Evolutionary conservation across 2,113 vertebrate genomes (phyloP).

Genomic region (Sapajus apella): DNA sequence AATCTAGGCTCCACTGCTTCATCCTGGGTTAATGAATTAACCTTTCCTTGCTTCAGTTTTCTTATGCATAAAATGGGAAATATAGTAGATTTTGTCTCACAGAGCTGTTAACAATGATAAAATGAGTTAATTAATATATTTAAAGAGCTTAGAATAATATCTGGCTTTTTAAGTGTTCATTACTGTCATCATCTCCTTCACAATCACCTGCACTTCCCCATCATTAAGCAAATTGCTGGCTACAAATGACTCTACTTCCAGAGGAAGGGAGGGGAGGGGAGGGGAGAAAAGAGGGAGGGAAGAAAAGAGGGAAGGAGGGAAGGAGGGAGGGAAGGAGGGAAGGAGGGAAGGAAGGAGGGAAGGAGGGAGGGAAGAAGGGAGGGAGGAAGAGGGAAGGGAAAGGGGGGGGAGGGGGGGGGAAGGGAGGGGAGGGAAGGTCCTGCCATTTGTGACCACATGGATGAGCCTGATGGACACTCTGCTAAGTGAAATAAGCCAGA

Average conservation of each 20-base stretch:
- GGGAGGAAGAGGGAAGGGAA: too few species aligned
- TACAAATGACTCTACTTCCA: neutral
- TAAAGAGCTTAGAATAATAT: neutral
- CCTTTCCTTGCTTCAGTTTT: neutral
- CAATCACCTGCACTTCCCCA: neutral
- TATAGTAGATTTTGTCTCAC: neutral
- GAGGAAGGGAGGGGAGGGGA: too few species aligned
- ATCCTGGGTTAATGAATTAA: neutral
- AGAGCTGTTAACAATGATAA: too few species aligned
- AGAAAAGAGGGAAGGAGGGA: too few species aligned
- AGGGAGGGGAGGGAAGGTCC: too few species aligned
- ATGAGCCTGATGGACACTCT: neutral
- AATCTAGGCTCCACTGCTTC: neutral
- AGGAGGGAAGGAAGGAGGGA: too few species aligned
- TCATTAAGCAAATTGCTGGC: neutral
- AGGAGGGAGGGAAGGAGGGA: too few species aligned
- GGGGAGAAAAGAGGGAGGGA: too few species aligned
- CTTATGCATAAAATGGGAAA: neutral
- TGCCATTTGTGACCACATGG: too few species aligned
- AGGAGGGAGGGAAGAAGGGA: too few species aligned
- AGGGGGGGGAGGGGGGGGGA: rapidly evolving
- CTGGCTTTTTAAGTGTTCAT: neutral
- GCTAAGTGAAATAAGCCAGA: neutral
- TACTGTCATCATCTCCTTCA: neutral
- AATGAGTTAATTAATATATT: neutral